Evolutionary conservation across 2,797 vertebrate genomes (phyloP).

Genomic region (Anableps anableps): DNA sequence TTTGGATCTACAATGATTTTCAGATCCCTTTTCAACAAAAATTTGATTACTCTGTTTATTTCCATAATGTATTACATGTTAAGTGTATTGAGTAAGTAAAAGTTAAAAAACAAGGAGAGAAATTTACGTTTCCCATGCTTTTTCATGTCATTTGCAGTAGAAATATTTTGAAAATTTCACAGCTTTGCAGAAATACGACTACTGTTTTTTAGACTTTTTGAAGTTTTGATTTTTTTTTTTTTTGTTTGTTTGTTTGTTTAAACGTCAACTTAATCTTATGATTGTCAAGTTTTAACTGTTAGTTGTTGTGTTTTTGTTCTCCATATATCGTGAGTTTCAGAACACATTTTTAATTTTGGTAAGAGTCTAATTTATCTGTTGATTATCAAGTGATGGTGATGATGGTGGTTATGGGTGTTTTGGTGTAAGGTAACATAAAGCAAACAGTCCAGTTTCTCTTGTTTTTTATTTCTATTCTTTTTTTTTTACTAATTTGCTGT

Average conservation of each 20-base stretch:
- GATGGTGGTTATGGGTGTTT: conserved; percentile 25
- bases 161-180: neutral
- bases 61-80: neutral
- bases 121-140: neutral
- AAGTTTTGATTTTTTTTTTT: neutral
- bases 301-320: neutral
- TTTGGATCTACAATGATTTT: neutral
- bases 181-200: neutral
- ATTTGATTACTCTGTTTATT: neutral
- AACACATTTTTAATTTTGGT: conserved; percentile 4
- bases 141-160: neutral
- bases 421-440: conserved; percentile 14
- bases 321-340: neutral
- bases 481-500: neutral
- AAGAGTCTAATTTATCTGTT: conserved; percentile 5
- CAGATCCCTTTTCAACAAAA: neutral
- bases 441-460: neutral
- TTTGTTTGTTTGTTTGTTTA: neutral
- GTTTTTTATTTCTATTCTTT: neutral
- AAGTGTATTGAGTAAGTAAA: neutral
- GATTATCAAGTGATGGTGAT: conserved; percentile 38
- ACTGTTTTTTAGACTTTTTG: neutral
- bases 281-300: neutral
- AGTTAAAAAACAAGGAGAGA: neutral
- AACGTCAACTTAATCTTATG: neutral